Base-by-base conservation (phyloP, 1,140 invertebrate species). In the Drosophila hydei region DNA sequence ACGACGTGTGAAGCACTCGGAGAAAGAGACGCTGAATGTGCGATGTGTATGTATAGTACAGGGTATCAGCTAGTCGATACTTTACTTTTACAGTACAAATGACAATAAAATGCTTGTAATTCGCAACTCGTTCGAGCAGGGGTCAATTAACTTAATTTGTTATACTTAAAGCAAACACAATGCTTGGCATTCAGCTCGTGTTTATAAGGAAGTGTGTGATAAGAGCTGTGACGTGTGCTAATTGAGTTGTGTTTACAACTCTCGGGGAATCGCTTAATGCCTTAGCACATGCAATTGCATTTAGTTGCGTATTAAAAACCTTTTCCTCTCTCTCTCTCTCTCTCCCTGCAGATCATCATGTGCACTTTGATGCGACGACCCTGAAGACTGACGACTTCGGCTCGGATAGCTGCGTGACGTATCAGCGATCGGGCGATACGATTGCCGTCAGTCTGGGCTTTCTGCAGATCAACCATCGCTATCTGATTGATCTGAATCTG, bases 401-500 rank as follows among this genome's bases (percentile, higher is more conserved):
- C 30, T 78, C 87, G 11, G 79, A 92, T 58, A 85, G 85, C 65
- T 79, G 90, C 72, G 79, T 92, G 48, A 91, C 91, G 72, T 90
- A 92, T 78, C 76, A 91, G 55, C 38, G 87, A 14, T 72, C 89
- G 25, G 77, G 80, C 2, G 83, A 92, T 30, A 90, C 79, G 25
- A 89, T 92, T 27, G 68, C 77, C 4, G 77, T 92, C 3, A 92
- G 90, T 61, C 55, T 92, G 60, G 92, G 92, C 14, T 92, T 92
- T 73, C 75, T 92, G 16, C 90, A 92, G 72, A 73, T 92, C 50
- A 91, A 91, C 43, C 92, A 92, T 70, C 64, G 90, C 11, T 92
- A 92, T 77, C 50, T 81, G 23, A 83, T 92, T 45, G 91, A 92
- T 52, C 50, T 92, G 5, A 91, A 91, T 65, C 56, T 92, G 54